Conservation (phyloP, 2,888 invertebrate genomes). For the Leptinotarsa peninsularis region DNA sequence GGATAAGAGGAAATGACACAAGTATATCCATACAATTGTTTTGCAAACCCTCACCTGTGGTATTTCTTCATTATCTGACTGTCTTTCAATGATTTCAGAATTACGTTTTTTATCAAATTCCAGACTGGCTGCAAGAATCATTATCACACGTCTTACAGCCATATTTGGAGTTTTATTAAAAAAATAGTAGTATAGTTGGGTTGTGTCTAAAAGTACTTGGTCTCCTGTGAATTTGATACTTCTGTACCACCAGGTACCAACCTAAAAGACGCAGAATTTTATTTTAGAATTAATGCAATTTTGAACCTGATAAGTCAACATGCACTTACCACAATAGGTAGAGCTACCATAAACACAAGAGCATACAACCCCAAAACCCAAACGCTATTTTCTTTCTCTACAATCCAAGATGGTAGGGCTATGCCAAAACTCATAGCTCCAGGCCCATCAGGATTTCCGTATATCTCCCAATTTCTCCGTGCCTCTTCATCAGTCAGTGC, state of each 20-base stretch:
- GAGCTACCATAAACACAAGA: slow-evolving; percentile 96
- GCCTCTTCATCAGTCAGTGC: slow-evolving; percentile 98
- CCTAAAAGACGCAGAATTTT: slow-evolving; percentile 62
- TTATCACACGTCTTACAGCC: slow-evolving; percentile 93
- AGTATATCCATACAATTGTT: no score
- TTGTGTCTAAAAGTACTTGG: slow-evolving; percentile 96
- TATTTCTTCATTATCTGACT: slow-evolving; percentile 95
- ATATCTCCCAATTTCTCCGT: slow-evolving; percentile 97
- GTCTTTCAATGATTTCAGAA: slow-evolving; percentile 91
- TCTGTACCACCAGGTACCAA: slow-evolving; percentile 99
- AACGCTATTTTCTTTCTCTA: slow-evolving; percentile 98
- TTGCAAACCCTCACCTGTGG: slow-evolving; percentile 67
- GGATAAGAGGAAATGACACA: no score
- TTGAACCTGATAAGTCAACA: slow-evolving; percentile 8
- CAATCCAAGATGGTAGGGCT: slow-evolving; percentile 99
- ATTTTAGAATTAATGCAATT: not conserved
- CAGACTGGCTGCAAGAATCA: slow-evolving; percentile 96
- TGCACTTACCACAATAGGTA: slow-evolving; percentile 83
- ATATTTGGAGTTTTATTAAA: slow-evolving; percentile 96
- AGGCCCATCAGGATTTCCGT: slow-evolving; percentile 99
- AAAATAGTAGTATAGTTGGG: slow-evolving; percentile 94
- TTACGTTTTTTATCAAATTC: slow-evolving; percentile 97
- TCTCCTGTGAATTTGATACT: slow-evolving; percentile 98
- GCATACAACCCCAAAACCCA: slow-evolving; percentile 97
- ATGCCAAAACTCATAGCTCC: slow-evolving; percentile 99